These are phyloP conservation scores for Phasia obesa DNA, from an alignment of 2,888 invertebrate genomes.

Conservation along the genomic window DNA sequence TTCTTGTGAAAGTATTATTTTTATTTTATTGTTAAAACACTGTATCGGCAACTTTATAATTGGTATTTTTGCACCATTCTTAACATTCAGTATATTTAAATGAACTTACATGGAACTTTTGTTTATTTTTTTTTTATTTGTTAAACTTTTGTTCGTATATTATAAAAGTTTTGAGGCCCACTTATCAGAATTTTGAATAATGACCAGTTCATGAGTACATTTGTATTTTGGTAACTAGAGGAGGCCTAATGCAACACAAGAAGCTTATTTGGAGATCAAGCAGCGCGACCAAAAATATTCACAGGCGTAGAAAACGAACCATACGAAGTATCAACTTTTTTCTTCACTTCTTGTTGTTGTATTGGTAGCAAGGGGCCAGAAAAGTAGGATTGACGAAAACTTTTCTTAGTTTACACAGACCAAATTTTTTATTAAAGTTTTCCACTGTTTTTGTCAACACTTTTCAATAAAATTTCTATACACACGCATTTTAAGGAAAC, in stretches of 20 bases:
- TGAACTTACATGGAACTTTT: not conserved
- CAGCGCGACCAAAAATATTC: slow-evolving; percentile 64
- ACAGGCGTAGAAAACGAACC: slow-evolving; percentile 70
- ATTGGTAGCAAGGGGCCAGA: slow-evolving; percentile 70
- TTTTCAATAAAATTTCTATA: slow-evolving; percentile 61
- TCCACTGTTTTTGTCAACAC: slow-evolving; percentile 65
- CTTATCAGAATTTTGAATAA: slow-evolving; percentile 19
- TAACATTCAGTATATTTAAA: not conserved
- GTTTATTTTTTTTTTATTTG: slow-evolving; percentile 3
- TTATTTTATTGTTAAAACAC: slow-evolving; percentile 29
- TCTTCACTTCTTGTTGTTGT: slow-evolving; percentile 62
- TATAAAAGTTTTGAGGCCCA: slow-evolving; percentile 3
- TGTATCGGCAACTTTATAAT: slow-evolving; percentile 12
- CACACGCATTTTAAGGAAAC: slow-evolving; percentile 72
- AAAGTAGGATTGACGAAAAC: slow-evolving; percentile 71
- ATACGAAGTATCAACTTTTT: slow-evolving; percentile 70
- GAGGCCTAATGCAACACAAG: slow-evolving; percentile 64
- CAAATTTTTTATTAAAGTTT: slow-evolving; percentile 41
- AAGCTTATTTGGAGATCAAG: slow-evolving; percentile 66
- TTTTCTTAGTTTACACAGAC: slow-evolving; percentile 65
- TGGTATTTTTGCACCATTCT: slow-evolving; percentile 34
- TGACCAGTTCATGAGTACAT: slow-evolving; percentile 30
- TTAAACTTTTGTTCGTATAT: slow-evolving; percentile 7
- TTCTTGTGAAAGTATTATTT: slow-evolving; percentile 28
- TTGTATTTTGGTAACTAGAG: slow-evolving; percentile 55